Evolutionary conservation across 2,888 invertebrate genomes (phyloP).

Genomic region (Oxycera nigricornis): DNA sequence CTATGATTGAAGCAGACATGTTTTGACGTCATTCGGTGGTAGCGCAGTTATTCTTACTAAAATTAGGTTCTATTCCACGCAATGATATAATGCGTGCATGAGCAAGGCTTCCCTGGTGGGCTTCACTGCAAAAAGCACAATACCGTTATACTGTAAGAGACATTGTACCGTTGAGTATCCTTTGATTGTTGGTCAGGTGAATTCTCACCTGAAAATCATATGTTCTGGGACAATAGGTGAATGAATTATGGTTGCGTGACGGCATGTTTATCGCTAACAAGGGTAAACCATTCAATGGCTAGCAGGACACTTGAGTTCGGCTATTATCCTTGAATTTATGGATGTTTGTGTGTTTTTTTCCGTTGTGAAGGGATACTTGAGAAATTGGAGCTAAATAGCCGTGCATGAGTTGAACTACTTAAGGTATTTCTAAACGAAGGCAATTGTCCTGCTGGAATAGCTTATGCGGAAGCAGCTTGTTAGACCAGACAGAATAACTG

Average conservation of each 20-base stretch:
- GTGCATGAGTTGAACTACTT: not conserved
- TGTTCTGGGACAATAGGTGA: constrained; percentile 8
- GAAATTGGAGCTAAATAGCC: not conserved
- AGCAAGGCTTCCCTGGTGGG: too few relatives aligned
- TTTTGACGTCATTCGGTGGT: constrained; percentile 16
- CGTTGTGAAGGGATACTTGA: not conserved
- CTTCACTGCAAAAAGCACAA: not conserved
- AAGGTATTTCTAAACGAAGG: not conserved
- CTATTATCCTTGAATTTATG: constrained; percentile 13
- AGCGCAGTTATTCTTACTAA: not conserved
- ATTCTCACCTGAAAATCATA: constrained; percentile 30
- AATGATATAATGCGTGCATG: not conserved
- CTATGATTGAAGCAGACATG: not conserved
- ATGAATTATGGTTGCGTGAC: constrained; percentile 34
- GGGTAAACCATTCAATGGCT: not conserved
- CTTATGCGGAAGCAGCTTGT: not conserved
- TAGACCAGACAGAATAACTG: too few relatives aligned
- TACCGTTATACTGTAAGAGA: too few relatives aligned
- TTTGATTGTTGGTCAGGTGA: constrained; percentile 13
- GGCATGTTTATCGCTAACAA: constrained; percentile 16
- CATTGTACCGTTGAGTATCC: constrained; percentile 2
- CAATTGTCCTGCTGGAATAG: not conserved
- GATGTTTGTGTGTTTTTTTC: not conserved
- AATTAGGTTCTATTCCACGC: not conserved
- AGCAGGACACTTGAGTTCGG: not conserved